Conservation (phyloP, 2,797 vertebrate species). For the Acanthopagrus latus region DNA sequence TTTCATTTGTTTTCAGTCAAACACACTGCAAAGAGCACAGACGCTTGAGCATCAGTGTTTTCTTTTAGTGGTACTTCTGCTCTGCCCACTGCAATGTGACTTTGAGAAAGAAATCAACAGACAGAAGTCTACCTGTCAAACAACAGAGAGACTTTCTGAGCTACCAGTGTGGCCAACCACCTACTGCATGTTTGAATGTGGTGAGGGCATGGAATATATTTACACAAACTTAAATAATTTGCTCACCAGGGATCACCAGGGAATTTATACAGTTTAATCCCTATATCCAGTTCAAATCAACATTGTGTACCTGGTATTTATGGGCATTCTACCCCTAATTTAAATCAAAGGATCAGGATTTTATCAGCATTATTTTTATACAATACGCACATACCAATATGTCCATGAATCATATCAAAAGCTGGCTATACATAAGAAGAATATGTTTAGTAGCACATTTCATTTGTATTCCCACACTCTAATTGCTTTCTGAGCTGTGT, state of each 20-base stretch:
- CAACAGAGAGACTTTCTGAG: slow-evolving; percentile 29
- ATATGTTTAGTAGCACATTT: neutral
- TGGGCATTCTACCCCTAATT: neutral
- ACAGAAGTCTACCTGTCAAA: slow-evolving; percentile 26
- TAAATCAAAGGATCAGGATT: neutral
- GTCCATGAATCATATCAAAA: neutral
- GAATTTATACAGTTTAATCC: slow-evolving; percentile 20
- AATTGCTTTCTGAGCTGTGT: neutral
- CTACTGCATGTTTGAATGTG: slow-evolving; percentile 13
- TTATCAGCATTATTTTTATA: neutral
- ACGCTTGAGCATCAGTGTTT: neutral
- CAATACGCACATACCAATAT: neutral
- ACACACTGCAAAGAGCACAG: slow-evolving; percentile 4
- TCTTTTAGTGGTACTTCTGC: slow-evolving; percentile 1
- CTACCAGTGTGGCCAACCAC: slow-evolving; percentile 36
- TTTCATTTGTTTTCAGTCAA: neutral
- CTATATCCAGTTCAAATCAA: slow-evolving; percentile 9
- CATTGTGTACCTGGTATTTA: neutral
- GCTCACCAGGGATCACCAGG: no score
- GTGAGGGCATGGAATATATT: slow-evolving; percentile 42
- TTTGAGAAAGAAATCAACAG: no score
- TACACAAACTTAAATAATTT: slow-evolving; percentile 43
- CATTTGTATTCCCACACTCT: neutral
- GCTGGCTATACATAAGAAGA: neutral
- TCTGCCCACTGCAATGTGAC: no score